These are phyloP conservation scores for Monopis laevigella DNA, from an alignment of 2,888 invertebrate genomes.

Conservation along the genomic window DNA sequence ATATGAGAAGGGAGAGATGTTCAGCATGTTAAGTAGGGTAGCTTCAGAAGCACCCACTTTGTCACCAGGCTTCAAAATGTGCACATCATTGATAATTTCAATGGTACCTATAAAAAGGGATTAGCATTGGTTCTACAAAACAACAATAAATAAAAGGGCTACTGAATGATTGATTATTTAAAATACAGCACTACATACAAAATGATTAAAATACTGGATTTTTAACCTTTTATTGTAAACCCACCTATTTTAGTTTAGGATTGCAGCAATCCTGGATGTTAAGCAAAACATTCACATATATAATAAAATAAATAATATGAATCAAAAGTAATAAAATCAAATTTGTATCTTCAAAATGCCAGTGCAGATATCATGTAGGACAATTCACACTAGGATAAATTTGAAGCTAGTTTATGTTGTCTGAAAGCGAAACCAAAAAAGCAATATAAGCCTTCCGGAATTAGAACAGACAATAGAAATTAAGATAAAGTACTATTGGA, in stretches of 20 bases:
- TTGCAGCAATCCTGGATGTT: too few species aligned
- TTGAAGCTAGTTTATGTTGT: conserved; percentile 40
- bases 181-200: too few species aligned
- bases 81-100: conserved; percentile 98
- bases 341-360: conserved; percentile 46
- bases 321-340: not conserved
- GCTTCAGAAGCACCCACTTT: conserved; percentile 99
- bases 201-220: too few species aligned
- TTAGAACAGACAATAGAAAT: conserved; percentile 36
- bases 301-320: not conserved
- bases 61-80: conserved; percentile 93
- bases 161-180: too few species aligned
- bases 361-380: conserved; percentile 32
- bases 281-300: too few species aligned
- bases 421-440: conserved; percentile 47
- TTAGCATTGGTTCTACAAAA: too few species aligned
- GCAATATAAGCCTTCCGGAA: conserved; percentile 28
- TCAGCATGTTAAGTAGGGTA: conserved; percentile 98
- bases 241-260: too few species aligned
- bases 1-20: conserved; percentile 99
- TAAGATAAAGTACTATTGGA: not conserved
- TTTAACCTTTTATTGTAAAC: too few species aligned
- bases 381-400: conserved; percentile 47
- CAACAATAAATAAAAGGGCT: too few species aligned
- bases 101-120: conserved; percentile 74